These are phyloP conservation scores for Eolophus roseicapilla DNA, from an alignment of 2,113 vertebrate species.

Conservation along the genomic window DNA sequence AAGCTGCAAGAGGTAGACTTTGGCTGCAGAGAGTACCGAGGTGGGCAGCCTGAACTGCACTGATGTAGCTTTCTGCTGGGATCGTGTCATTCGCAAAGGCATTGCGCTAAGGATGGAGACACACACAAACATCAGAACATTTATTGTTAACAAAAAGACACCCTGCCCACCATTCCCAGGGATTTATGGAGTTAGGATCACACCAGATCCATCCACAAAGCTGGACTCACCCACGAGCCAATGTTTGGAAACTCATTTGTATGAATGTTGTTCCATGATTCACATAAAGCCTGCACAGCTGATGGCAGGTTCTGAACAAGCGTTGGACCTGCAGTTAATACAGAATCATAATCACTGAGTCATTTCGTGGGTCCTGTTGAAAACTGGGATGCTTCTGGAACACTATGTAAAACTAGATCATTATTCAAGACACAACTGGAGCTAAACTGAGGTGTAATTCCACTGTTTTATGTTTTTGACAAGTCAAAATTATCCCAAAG, in stretches of 20 bases:
- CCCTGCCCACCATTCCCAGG: background rate
- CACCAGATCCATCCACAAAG: background rate
- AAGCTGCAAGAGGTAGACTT: slow-evolving; percentile 89
- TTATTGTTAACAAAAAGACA: background rate
- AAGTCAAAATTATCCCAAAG: background rate
- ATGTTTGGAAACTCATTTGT: slow-evolving; percentile 99
- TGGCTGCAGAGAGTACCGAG: slow-evolving; percentile 93
- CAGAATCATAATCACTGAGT: background rate
- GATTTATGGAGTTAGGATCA: background rate
- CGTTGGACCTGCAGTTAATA: slow-evolving; percentile 76
- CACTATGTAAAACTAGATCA: background rate
- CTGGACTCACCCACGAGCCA: slow-evolving; percentile 90
- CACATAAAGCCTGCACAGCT: slow-evolving; percentile 88
- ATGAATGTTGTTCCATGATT: slow-evolving; percentile 93
- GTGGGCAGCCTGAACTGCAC: slow-evolving; percentile 95
- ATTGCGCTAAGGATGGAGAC: slow-evolving; percentile 81
- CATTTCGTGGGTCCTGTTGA: background rate
- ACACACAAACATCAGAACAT: background rate
- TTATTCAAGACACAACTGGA: background rate
- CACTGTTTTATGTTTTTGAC: background rate
- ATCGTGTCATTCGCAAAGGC: slow-evolving; percentile 98
- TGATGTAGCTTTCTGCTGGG: slow-evolving; percentile 96
- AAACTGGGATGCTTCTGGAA: background rate
- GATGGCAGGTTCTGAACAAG: slow-evolving; percentile 93
- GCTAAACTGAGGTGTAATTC: background rate